Conservation (phyloP, 2,113 vertebrate species). For the Grantiella picta region DNA sequence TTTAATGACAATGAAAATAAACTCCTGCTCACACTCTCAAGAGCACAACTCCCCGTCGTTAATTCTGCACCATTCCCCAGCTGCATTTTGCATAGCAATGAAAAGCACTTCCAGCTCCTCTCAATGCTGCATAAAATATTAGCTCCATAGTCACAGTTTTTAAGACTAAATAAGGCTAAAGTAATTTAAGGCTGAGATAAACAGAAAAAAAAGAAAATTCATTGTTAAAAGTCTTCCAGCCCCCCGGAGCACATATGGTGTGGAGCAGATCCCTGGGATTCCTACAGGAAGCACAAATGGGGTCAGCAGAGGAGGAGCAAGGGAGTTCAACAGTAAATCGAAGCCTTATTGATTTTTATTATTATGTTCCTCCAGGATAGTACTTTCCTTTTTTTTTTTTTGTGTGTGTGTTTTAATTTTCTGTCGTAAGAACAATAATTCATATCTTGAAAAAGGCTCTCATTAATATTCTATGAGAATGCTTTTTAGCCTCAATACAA, state of each 20-base stretch:
- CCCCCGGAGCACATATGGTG: background rate
- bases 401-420: background rate
- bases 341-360: background rate
- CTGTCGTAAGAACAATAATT: background rate
- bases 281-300: background rate
- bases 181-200: background rate
- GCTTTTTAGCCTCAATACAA: background rate
- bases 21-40: background rate
- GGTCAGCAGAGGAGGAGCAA: background rate
- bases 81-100: constrained; percentile 21
- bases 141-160: background rate
- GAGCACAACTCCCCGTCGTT: background rate
- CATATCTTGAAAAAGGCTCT: background rate
- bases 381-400: background rate
- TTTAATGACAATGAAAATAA: constrained; percentile 59
- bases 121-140: background rate
- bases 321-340: background rate
- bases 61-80: constrained; percentile 14
- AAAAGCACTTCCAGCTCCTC: constrained; percentile 17
- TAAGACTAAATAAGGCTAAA: constrained; percentile 24
- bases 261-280: background rate
- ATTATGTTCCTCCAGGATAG: background rate
- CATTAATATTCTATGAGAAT: constrained; percentile 48
- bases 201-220: background rate
- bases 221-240: background rate